A percentile compares a stretch with the other conserved stretches of the same genome.
Evolutionary conservation across 2,113 vertebrate species (phyloP).

Genomic region (Sylvilagus bachmani): DNA sequence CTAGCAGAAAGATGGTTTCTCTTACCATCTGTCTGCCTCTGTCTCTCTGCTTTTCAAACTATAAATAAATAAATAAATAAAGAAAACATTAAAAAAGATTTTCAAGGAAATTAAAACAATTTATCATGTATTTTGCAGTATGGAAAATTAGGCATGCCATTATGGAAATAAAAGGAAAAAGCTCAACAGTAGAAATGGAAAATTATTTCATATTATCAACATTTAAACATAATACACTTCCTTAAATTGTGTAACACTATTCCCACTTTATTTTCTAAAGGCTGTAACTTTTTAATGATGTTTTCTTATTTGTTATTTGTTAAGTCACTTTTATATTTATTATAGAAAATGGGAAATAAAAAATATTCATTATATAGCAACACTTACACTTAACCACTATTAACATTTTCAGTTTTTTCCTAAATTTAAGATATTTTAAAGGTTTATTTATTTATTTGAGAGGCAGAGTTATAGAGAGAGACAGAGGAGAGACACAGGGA

Average conservation of each 20-base stretch:
- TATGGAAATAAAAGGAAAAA: not conserved
- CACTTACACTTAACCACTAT: not conserved
- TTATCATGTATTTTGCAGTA: not conserved
- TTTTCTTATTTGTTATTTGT: not conserved
- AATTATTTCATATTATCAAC: not conserved
- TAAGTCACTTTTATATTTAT: not conserved
- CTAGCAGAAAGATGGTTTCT: too few relatives aligned
- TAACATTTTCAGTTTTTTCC: conserved; percentile 20
- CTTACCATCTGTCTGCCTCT: too few relatives aligned
- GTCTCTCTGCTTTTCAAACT: too few relatives aligned
- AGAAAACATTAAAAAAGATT: not conserved
- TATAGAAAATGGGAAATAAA: not conserved
- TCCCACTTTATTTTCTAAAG: not conserved
- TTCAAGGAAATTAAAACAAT: not conserved
- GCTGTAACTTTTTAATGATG: conserved; percentile 1
- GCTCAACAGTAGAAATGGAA: not conserved
- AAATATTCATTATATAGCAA: not conserved
- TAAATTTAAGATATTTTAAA: not conserved
- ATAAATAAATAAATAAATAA: too few relatives aligned
- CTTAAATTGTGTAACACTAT: not conserved
- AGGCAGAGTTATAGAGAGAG: too few relatives aligned
- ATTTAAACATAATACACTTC: not conserved
- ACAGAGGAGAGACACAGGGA: too few relatives aligned
- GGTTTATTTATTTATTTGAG: too few relatives aligned
- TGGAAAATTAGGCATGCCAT: not conserved